Evolutionary conservation across 1,140 invertebrate genomes (phyloP).

Genomic region (Bathynomus jamesi): DNA sequence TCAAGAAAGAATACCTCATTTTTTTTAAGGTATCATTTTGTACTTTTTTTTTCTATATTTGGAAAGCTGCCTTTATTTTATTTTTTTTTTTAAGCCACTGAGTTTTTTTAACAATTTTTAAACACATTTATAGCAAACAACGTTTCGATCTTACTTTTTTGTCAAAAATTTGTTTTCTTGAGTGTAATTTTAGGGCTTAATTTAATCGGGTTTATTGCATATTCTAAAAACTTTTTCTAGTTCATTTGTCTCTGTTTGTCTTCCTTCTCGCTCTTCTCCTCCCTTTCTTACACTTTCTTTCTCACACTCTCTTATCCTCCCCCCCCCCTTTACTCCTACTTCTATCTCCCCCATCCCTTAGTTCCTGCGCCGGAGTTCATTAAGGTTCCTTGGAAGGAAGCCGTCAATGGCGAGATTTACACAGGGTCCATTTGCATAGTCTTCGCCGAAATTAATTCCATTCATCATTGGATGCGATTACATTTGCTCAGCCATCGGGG

Average conservation of each 20-base stretch:
- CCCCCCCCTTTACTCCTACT: neutral
- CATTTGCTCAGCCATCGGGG: neutral
- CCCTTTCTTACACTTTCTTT: neutral
- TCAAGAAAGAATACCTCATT: no score
- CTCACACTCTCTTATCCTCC: neutral
- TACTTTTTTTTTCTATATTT: no score
- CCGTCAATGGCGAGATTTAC: neutral
- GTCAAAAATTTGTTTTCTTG: no score
- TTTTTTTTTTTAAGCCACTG: no score
- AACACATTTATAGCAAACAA: no score
- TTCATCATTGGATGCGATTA: neutral
- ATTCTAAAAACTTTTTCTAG: neutral
- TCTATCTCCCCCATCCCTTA: neutral
- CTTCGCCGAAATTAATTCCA: neutral
- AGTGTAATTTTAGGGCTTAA: no score
- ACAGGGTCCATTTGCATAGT: neutral
- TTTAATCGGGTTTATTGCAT: neutral
- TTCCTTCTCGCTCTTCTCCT: neutral
- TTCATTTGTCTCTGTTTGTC: neutral
- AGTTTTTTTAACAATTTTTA: no score
- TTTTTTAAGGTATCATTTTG: no score
- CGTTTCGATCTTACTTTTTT: no score
- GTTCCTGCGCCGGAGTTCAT: neutral
- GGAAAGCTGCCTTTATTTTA: no score
- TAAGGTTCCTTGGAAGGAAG: neutral